These are phyloP conservation scores for Smutsia gigantea DNA, from an alignment of 2,797 vertebrate species.

Conservation along the genomic window DNA sequence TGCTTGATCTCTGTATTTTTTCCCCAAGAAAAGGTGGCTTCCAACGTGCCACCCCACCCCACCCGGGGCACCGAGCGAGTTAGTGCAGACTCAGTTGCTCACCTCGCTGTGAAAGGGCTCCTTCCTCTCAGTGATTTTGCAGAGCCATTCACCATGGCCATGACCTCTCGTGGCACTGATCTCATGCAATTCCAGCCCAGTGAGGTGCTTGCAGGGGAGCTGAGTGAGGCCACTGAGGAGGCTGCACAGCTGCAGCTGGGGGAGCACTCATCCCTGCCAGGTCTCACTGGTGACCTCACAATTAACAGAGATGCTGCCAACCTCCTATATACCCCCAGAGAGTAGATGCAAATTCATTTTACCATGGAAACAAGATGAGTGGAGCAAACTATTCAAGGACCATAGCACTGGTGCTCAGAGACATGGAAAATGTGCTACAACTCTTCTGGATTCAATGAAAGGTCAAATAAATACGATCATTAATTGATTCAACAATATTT, in stretches of 20 bases:
- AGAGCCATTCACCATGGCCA: constrained; percentile 59
- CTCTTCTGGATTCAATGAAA: constrained; percentile 63
- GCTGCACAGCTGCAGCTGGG: constrained; percentile 58
- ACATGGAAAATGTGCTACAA: constrained; percentile 69
- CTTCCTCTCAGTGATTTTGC: background rate
- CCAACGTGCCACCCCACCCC: background rate
- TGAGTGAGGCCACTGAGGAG: constrained; percentile 70
- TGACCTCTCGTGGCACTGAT: constrained; percentile 44
- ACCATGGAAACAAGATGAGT: constrained; percentile 75
- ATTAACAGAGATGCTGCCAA: constrained; percentile 73
- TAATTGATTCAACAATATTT: constrained; percentile 29
- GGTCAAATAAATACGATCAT: constrained; percentile 67
- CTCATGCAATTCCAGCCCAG: constrained; percentile 60
- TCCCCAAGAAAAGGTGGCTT: background rate
- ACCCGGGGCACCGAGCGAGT: background rate
- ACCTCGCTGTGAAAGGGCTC: constrained; percentile 10
- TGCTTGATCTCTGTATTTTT: background rate
- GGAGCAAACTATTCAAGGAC: constrained; percentile 63
- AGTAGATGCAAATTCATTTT: constrained; percentile 52
- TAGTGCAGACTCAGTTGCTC: background rate
- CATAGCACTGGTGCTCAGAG: constrained; percentile 30
- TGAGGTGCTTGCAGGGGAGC: constrained; percentile 4
- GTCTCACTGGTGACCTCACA: constrained; percentile 75
- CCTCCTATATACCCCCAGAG: constrained; percentile 71
- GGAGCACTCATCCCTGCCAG: constrained; percentile 65